phyloP scores from a whole-genome alignment of 2,888 invertebrate genomes.

The Agrochola macilenta region DNA sequence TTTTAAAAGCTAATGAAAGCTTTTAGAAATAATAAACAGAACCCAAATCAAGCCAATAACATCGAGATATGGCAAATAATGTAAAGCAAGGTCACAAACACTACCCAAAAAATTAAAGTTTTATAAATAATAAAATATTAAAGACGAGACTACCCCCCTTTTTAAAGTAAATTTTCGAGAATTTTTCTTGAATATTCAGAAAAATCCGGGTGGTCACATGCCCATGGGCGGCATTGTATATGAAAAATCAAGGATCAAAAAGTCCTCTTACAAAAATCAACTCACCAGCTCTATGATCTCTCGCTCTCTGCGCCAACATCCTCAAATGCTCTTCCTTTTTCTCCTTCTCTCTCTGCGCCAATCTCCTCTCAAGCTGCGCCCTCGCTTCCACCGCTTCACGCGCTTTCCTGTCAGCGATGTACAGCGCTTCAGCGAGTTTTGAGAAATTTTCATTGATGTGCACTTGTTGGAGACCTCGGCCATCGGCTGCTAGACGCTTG shows the following conservation, averaged over 20 bases:
- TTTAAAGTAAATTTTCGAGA: too few species aligned
- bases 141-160: too few species aligned
- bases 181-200: too few species aligned
- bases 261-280: background rate
- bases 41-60: too few species aligned
- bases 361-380: conserved; percentile 98
- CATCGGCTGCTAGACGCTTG: conserved; percentile 99
- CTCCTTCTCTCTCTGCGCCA: conserved; percentile 99
- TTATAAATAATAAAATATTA: too few species aligned
- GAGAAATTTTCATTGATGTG: conserved; percentile 99
- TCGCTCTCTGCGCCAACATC: conserved; percentile 97
- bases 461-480: conserved; percentile 98
- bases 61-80: too few species aligned
- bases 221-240: too few species aligned
- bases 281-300: conserved; percentile 98
- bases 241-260: background rate
- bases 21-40: too few species aligned
- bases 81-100: too few species aligned
- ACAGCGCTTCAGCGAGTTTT: conserved; percentile 98
- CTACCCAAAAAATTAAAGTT: too few species aligned
- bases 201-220: too few species aligned
- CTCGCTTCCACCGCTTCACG: conserved; percentile 99
- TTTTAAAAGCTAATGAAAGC: too few species aligned
- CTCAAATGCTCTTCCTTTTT: conserved; percentile 98
- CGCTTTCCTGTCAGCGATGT: conserved; percentile 99